Evolutionary conservation across 1,140 invertebrate genomes (phyloP).

Genomic region (Pomphorhynchus laevis): DNA sequence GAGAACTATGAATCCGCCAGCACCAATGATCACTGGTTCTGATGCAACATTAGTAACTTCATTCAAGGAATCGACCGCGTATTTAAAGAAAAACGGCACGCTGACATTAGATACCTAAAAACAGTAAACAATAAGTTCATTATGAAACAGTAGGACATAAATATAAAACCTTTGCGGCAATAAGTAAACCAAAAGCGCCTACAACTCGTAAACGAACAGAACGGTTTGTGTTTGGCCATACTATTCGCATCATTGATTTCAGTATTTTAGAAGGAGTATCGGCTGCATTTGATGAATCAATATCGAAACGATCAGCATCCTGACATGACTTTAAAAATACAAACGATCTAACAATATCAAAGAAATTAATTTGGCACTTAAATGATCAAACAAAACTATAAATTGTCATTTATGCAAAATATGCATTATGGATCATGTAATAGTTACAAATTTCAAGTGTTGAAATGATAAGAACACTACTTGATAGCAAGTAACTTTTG

Average conservation of each 20-base stretch:
- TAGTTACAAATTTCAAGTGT: no score
- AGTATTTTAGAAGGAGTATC: no score
- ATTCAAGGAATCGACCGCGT: slow-evolving; percentile 55
- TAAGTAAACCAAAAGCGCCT: slow-evolving; percentile 30
- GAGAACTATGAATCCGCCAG: slow-evolving; percentile 21
- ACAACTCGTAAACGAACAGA: slow-evolving; percentile 41
- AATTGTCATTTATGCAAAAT: no score
- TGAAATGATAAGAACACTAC: no score
- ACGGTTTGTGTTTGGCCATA: slow-evolving; percentile 68
- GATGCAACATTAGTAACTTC: slow-evolving; percentile 23
- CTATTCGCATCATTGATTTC: slow-evolving; percentile 45
- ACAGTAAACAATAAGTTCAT: slow-evolving; percentile 5
- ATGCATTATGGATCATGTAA: no score
- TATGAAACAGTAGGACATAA: slow-evolving; percentile 1
- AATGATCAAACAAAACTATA: no score
- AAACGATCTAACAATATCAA: no score
- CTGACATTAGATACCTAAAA: slow-evolving; percentile 38
- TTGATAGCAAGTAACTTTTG: no score
- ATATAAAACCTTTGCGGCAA: slow-evolving; percentile 22
- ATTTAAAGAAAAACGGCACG: slow-evolving; percentile 87
- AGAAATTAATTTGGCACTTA: no score
- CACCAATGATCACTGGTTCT: slow-evolving; percentile 46
- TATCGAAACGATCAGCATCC: no score
- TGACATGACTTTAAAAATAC: no score
- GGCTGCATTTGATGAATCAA: no score